A percentile compares a stretch with the other conserved stretches of the same genome.
These are phyloP conservation scores for Formicarius rufipectus DNA, from an alignment of 2,113 vertebrate genomes.

Conservation along the genomic window DNA sequence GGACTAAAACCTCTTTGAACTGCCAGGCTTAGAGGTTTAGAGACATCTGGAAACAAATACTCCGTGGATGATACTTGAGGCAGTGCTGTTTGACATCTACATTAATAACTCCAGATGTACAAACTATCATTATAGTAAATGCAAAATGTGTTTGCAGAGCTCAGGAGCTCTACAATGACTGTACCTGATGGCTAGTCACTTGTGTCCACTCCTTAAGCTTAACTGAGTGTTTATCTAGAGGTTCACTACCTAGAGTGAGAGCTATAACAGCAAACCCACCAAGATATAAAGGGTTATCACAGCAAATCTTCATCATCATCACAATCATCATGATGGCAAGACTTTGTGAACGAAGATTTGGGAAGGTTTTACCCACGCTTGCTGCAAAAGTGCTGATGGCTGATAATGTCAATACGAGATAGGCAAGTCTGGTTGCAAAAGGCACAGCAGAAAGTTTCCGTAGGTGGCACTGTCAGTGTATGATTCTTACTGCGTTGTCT, in stretches of 20 bases:
- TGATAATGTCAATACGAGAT: too few species aligned
- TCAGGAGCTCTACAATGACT: neutral
- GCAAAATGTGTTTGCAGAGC: neutral
- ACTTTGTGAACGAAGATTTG: too few species aligned
- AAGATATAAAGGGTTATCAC: neutral
- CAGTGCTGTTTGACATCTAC: neutral
- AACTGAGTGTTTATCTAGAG: neutral
- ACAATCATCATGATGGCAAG: too few species aligned
- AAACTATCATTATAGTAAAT: neutral
- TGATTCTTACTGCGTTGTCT: too few species aligned
- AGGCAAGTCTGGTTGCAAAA: too few species aligned
- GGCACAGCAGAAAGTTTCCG: too few species aligned
- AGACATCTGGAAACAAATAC: neutral
- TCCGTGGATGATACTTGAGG: rapidly evolving
- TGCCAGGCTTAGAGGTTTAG: neutral
- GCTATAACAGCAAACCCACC: neutral
- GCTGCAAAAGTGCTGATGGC: too few species aligned
- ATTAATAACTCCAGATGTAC: neutral
- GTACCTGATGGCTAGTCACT: neutral
- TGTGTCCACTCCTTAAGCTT: neutral
- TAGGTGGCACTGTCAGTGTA: too few species aligned
- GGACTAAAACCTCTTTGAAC: neutral
- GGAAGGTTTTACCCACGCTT: too few species aligned
- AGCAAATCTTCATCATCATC: neutral
- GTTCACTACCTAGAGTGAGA: neutral